Evolutionary conservation across 2,113 vertebrate genomes (phyloP).

Genomic region (Syngnathus scovelli): DNA sequence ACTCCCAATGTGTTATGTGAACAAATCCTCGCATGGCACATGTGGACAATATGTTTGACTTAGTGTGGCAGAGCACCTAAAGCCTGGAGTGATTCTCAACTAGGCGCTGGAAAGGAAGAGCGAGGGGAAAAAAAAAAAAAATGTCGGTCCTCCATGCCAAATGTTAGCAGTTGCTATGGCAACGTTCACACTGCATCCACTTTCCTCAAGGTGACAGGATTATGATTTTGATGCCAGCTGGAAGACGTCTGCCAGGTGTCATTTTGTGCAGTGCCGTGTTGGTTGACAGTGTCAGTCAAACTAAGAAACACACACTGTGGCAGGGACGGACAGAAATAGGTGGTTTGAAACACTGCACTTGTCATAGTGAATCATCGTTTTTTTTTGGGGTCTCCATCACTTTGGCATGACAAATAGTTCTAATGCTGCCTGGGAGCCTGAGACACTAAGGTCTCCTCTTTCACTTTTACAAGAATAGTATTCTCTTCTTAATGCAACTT

Average conservation of each 20-base stretch:
- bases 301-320: slow-evolving; percentile 24
- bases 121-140: not conserved
- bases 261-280: slow-evolving; percentile 20
- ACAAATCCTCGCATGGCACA: slow-evolving; percentile 26
- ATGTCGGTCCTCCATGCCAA: slow-evolving; percentile 7
- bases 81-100: slow-evolving; percentile 4
- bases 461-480: not conserved
- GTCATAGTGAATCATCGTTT: not conserved
- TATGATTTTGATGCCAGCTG: slow-evolving; percentile 31
- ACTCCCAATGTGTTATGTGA: slow-evolving; percentile 44
- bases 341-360: slow-evolving; percentile 12
- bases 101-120: not conserved
- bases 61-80: slow-evolving; percentile 11
- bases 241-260: slow-evolving; percentile 21
- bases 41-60: slow-evolving; percentile 16
- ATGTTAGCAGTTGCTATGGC: slow-evolving; percentile 25
- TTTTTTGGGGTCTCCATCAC: slow-evolving; percentile 1
- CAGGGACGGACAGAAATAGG: slow-evolving; percentile 16
- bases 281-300: slow-evolving; percentile 35
- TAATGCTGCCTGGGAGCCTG: not conserved
- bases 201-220: slow-evolving; percentile 37
- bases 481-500: not conserved
- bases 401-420: slow-evolving; percentile 7
- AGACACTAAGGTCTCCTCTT: not conserved
- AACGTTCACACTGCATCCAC: slow-evolving; percentile 10